Percentiles rank a stretch among this genome's conserved stretches.
phyloP scores from a whole-genome alignment of 2,797 vertebrate species.

The Micropoecilia bifurca region DNA sequence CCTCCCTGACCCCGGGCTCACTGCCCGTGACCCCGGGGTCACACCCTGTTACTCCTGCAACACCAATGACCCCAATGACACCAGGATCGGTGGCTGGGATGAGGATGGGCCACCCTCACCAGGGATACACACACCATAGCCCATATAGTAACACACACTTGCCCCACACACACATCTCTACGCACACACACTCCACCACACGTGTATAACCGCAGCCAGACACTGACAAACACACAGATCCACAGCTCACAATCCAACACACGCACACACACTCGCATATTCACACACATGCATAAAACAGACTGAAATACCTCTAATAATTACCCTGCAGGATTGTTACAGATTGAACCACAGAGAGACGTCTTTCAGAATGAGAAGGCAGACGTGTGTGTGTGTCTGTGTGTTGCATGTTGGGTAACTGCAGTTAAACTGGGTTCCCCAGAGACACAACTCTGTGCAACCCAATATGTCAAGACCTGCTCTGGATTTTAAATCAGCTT shows the following conservation, averaged over 20 bases:
- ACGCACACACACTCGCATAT: conserved; percentile 9
- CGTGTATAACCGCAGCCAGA: conserved; percentile 88
- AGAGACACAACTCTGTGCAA: conserved; percentile 74
- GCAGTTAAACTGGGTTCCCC: conserved; percentile 54
- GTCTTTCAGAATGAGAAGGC: conserved; percentile 69
- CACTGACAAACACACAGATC: conserved; percentile 80
- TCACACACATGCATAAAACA: conserved; percentile 41
- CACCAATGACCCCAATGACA: conserved; percentile 92
- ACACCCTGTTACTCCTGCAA: conserved; percentile 76
- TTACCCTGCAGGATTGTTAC: conserved; percentile 81
- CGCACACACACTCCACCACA: conserved; percentile 96
- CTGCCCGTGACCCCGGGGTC: conserved; percentile 78
- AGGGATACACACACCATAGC: conserved; percentile 92
- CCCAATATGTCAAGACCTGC: conserved; percentile 44
- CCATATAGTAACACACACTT: conserved; percentile 94
- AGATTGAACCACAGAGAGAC: conserved; percentile 62
- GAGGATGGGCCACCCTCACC: conserved; percentile 89
- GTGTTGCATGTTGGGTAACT: conserved; percentile 70
- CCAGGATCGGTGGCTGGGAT: conserved; percentile 92
- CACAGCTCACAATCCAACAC: conserved; percentile 32
- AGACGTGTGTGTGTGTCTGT: conserved; percentile 50
- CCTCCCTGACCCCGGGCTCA: conserved; percentile 86
- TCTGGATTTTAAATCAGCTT: conserved; percentile 66
- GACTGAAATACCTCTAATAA: conserved; percentile 82
- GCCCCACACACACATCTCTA: conserved; percentile 89